phyloP scores from a whole-genome alignment of 2,797 vertebrate species.

The Phalanger gymnotis region DNA sequence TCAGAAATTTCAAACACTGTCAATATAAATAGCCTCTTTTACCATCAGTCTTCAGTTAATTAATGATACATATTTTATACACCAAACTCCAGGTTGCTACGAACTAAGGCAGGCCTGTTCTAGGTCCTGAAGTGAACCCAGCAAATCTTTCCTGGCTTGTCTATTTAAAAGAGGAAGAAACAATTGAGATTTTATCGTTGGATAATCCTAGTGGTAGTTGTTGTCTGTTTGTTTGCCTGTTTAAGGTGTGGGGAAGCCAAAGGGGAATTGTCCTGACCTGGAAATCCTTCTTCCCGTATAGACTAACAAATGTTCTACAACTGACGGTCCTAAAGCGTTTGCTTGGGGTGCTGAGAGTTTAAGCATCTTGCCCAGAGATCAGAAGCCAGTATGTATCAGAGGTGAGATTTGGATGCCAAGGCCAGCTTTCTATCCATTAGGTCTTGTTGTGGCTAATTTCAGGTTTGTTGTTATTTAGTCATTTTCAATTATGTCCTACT shows the following conservation, averaged over 20 bases:
- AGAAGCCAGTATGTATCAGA: not conserved
- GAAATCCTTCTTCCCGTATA: not conserved
- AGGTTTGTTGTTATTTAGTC: not conserved
- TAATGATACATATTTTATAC: not conserved
- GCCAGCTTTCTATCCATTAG: not conserved
- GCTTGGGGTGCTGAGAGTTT: not conserved
- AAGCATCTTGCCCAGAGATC: not conserved
- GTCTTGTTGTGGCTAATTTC: not conserved
- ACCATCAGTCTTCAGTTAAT: constrained; percentile 3
- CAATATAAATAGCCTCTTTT: constrained; percentile 13
- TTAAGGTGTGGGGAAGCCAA: not conserved
- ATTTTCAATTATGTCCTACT: too few relatives aligned
- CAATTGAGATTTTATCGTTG: not conserved
- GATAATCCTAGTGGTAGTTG: not conserved
- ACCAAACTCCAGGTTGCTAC: constrained; percentile 15
- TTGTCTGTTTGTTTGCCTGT: not conserved
- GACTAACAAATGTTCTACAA: not conserved
- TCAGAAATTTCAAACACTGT: constrained; percentile 15
- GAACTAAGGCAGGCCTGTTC: constrained; percentile 16
- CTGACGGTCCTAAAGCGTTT: not conserved
- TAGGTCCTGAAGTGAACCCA: not conserved
- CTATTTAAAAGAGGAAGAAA: not conserved
- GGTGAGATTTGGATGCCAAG: not conserved
- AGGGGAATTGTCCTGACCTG: not conserved
- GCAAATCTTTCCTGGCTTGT: not conserved